A percentile compares a stretch with the other conserved stretches of the same genome.
Evolutionary conservation across 2,888 invertebrate species (phyloP).

Genomic region (Chrysolina oricalcia): DNA sequence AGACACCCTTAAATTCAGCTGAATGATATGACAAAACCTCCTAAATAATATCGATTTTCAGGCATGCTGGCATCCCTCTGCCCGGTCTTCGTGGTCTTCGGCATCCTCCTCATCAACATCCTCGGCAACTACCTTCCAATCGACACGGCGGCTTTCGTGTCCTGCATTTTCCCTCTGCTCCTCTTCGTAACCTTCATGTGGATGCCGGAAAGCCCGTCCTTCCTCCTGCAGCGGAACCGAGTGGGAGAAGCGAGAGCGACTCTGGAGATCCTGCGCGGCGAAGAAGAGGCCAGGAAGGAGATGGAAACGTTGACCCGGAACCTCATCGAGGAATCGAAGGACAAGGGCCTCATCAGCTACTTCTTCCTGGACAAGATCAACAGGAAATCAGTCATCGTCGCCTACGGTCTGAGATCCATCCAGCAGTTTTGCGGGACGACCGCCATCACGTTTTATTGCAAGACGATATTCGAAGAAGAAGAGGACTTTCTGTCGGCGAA

Average conservation of each 20-base stretch:
- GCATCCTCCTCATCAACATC: constrained; percentile 74
- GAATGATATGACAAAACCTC: too few species aligned
- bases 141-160: constrained; percentile 72
- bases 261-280: constrained; percentile 72
- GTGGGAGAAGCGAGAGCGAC: constrained; percentile 72
- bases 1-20: too few species aligned
- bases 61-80: constrained; percentile 73
- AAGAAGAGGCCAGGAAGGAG: constrained; percentile 72
- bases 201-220: constrained; percentile 78
- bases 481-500: constrained; percentile 69
- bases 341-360: constrained; percentile 41
- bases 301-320: constrained; percentile 61
- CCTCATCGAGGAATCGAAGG: constrained; percentile 52
- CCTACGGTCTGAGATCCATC: constrained; percentile 75
- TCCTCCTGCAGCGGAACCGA: constrained; percentile 68
- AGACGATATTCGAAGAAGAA: constrained; percentile 71
- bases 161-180: constrained; percentile 71
- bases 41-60: constrained; percentile 30
- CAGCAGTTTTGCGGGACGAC: constrained; percentile 77
- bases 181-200: constrained; percentile 72
- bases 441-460: constrained; percentile 78
- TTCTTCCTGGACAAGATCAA: constrained; percentile 75
- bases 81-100: constrained; percentile 74
- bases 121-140: constrained; percentile 73
- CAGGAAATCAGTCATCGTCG: constrained; percentile 78